Evolutionary conservation across 2,797 vertebrate species (phyloP).

Genomic region (Tenualosa ilisha): DNA sequence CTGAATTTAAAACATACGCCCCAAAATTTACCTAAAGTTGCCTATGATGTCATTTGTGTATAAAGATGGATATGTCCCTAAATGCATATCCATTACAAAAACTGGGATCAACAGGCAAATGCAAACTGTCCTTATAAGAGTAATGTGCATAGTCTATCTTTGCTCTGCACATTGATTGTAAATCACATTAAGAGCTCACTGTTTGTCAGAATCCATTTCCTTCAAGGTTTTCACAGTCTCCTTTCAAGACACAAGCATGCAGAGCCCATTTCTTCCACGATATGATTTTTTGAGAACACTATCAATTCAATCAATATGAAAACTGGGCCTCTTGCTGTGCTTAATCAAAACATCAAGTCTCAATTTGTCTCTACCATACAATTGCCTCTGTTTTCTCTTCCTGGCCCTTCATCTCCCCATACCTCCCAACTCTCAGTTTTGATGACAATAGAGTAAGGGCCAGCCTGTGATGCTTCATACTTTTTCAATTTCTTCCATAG

Average conservation of each 20-base stretch:
- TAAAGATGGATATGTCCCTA: too few relatives aligned
- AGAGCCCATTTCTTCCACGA: conserved; percentile 29
- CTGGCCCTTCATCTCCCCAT: not conserved
- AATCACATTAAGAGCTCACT: not conserved
- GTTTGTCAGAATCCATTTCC: not conserved
- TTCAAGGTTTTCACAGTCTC: not conserved
- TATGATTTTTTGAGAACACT: conserved; percentile 28
- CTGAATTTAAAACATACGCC: too few relatives aligned
- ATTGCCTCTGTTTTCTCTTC: conserved; percentile 32
- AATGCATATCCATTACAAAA: too few relatives aligned
- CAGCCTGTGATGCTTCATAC: not conserved
- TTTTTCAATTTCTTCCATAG: conserved; percentile 37
- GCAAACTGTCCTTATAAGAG: not conserved
- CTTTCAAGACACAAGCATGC: not conserved
- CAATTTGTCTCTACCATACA: conserved; percentile 25
- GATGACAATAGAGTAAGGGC: conserved; percentile 17
- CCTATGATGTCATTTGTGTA: not conserved
- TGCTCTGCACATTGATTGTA: not conserved
- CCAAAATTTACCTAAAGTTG: too few relatives aligned
- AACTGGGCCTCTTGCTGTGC: conserved; percentile 29
- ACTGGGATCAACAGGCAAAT: too few relatives aligned
- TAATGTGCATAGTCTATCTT: not conserved
- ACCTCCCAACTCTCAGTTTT: not conserved
- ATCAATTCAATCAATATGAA: conserved; percentile 42
- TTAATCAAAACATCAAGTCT: conserved; percentile 46